Conservation (phyloP, 2,888 invertebrate genomes). For the Drosophila lacicola region DNA sequence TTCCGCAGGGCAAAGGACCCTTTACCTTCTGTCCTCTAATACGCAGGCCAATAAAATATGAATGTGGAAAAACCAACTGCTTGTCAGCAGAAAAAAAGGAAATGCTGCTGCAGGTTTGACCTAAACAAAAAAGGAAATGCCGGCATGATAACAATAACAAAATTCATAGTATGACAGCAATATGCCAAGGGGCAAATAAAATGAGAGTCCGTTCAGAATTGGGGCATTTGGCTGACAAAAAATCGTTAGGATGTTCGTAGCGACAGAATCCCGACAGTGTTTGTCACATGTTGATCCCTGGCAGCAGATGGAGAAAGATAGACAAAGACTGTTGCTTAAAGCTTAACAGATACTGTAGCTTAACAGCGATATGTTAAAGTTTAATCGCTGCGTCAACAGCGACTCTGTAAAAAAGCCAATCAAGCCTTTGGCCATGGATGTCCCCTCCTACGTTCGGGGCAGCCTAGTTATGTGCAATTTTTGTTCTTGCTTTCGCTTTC, state of each 20-base stretch:
- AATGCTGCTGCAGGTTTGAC: slow-evolving; percentile 58
- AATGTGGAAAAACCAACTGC: slow-evolving; percentile 47
- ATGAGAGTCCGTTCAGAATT: slow-evolving; percentile 22
- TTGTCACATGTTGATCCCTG: slow-evolving; percentile 10
- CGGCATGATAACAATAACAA: slow-evolving; percentile 61
- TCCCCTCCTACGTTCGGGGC: slow-evolving; percentile 14
- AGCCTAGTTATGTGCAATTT: slow-evolving; percentile 58
- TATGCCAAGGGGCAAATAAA: slow-evolving; percentile 60
- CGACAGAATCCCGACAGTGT: not conserved
- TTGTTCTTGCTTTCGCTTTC: slow-evolving; percentile 55
- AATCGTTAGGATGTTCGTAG: slow-evolving; percentile 15
- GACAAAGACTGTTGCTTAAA: slow-evolving; percentile 17
- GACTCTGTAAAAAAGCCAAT: slow-evolving; percentile 57
- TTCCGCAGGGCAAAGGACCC: slow-evolving; percentile 3
- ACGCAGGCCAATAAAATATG: slow-evolving; percentile 56
- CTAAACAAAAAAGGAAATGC: slow-evolving; percentile 43
- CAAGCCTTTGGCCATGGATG: slow-evolving; percentile 56
- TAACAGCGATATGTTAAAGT: slow-evolving; percentile 35
- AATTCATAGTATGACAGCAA: slow-evolving; percentile 51
- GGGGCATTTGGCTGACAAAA: slow-evolving; percentile 3
- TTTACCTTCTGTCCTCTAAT: not conserved
- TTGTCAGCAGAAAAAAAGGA: slow-evolving; percentile 63
- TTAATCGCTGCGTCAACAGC: slow-evolving; percentile 2
- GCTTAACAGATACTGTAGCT: slow-evolving; percentile 1
- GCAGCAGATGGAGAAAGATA: not conserved